Conservation (phyloP, 1,140 invertebrate species). For the Batillaria attramentaria region DNA sequence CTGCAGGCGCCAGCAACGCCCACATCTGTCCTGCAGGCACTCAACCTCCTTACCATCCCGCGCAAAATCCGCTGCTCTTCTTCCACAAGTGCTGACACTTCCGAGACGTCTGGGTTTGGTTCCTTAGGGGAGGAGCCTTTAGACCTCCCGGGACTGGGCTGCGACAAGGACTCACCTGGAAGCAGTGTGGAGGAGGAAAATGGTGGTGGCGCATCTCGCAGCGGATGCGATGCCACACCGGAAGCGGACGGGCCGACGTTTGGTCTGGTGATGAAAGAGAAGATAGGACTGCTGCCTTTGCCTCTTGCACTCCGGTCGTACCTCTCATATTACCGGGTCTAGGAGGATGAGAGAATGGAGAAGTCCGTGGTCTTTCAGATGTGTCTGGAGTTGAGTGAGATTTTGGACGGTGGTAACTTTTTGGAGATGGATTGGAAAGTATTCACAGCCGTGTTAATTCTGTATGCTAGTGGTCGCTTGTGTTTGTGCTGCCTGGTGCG, state of each 20-base stretch:
- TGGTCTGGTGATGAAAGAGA: constrained; percentile 73
- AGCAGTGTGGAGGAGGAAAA: constrained; percentile 37
- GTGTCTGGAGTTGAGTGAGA: background rate
- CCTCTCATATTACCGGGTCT: constrained; percentile 74
- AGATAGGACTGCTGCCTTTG: constrained; percentile 75
- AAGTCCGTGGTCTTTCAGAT: constrained; percentile 8
- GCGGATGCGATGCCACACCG: constrained; percentile 29
- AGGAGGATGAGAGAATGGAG: constrained; percentile 65
- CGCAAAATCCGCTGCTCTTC: constrained; percentile 52
- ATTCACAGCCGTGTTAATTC: background rate
- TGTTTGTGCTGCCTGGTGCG: background rate
- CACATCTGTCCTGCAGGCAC: constrained; percentile 21
- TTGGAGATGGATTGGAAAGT: background rate
- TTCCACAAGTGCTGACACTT: constrained; percentile 62
- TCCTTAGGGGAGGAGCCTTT: constrained; percentile 52
- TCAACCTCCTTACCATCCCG: constrained; percentile 18
- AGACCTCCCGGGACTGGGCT: constrained; percentile 37
- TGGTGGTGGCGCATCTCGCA: constrained; percentile 16
- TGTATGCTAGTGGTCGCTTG: background rate
- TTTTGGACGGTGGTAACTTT: background rate
- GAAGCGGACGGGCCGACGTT: constrained; percentile 50
- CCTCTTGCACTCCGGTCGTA: constrained; percentile 75
- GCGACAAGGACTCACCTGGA: constrained; percentile 48
- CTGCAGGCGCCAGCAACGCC: constrained; percentile 21
- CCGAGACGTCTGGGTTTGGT: constrained; percentile 65